Evolutionary conservation across 2,113 vertebrate species (phyloP).

Genomic region (Amphiprion percula): DNA sequence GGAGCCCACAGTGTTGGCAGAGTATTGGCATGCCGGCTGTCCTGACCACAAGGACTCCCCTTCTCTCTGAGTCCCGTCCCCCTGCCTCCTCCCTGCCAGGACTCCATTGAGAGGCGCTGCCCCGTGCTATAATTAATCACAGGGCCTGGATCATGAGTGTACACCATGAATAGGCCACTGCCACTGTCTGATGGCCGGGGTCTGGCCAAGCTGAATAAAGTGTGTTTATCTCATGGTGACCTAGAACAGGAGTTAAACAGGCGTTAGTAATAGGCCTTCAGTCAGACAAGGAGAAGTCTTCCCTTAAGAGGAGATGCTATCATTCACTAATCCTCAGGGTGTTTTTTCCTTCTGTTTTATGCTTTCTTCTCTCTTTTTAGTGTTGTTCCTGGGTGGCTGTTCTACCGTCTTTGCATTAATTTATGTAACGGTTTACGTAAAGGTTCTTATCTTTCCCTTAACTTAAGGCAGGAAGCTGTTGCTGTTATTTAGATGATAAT

Average conservation of each 20-base stretch:
- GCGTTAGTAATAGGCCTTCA: slow-evolving; percentile 79
- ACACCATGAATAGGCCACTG: slow-evolving; percentile 69
- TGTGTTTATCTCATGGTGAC: slow-evolving; percentile 86
- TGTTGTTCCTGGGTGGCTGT: slow-evolving; percentile 7
- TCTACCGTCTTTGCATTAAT: not conserved
- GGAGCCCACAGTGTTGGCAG: slow-evolving; percentile 44
- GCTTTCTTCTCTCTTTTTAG: not conserved
- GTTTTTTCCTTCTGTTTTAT: slow-evolving; percentile 4
- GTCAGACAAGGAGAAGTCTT: slow-evolving; percentile 52
- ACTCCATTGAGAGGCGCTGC: slow-evolving; percentile 75
- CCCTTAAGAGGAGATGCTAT: slow-evolving; percentile 30
- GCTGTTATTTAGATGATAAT: slow-evolving; percentile 53
- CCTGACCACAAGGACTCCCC: slow-evolving; percentile 40
- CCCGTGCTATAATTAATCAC: slow-evolving; percentile 82
- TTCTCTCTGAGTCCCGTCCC: not conserved
- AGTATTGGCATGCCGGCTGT: slow-evolving; percentile 27
- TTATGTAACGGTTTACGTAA: not conserved
- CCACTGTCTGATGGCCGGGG: slow-evolving; percentile 76
- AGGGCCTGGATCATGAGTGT: slow-evolving; percentile 67
- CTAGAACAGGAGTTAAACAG: slow-evolving; percentile 85
- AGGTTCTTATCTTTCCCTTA: not conserved
- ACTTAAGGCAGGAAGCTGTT: not conserved
- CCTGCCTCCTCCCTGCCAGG: slow-evolving; percentile 3
- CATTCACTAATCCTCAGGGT: slow-evolving; percentile 9
- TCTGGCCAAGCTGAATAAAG: slow-evolving; percentile 80